phyloP scores from a whole-genome alignment of 2,797 vertebrate species.

The Cygnus olor region DNA sequence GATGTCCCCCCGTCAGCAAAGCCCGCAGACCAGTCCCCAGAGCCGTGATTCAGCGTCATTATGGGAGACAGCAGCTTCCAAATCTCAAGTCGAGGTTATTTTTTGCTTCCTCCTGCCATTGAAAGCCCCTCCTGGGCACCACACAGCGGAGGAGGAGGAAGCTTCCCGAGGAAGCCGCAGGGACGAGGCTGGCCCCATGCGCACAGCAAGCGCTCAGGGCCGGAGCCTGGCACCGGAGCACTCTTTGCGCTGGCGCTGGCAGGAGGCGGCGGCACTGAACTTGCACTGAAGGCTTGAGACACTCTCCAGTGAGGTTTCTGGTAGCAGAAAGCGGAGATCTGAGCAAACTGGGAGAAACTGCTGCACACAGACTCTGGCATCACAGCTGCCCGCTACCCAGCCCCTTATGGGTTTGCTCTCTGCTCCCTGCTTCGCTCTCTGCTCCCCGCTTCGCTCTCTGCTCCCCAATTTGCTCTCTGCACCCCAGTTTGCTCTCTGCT shows the following conservation, averaged over 20 bases:
- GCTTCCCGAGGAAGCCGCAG: not conserved
- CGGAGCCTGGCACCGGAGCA: not conserved
- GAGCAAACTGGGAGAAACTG: not conserved
- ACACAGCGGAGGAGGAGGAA: not conserved
- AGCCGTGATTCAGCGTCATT: not conserved
- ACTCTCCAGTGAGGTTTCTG: not conserved
- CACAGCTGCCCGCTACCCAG: no score
- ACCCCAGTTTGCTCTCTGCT: no score
- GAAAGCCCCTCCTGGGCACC: not conserved
- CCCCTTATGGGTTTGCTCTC: no score
- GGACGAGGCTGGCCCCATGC: not conserved
- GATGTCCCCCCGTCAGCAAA: not conserved
- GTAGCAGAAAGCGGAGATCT: not conserved
- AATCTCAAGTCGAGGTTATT: not conserved
- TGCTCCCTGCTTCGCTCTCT: no score
- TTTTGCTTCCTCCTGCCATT: conserved; percentile 13
- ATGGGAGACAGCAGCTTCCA: not conserved
- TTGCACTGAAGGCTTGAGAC: rapidly evolving
- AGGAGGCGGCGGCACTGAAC: not conserved
- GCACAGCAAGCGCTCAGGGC: no score
- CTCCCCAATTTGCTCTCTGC: no score
- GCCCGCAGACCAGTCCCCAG: not conserved
- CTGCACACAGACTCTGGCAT: not conserved
- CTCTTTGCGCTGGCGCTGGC: no score
- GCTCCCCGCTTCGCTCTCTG: no score